These are phyloP conservation scores for Oppia nitens DNA, from an alignment of 1,140 invertebrate genomes.

Conservation along the genomic window DNA sequence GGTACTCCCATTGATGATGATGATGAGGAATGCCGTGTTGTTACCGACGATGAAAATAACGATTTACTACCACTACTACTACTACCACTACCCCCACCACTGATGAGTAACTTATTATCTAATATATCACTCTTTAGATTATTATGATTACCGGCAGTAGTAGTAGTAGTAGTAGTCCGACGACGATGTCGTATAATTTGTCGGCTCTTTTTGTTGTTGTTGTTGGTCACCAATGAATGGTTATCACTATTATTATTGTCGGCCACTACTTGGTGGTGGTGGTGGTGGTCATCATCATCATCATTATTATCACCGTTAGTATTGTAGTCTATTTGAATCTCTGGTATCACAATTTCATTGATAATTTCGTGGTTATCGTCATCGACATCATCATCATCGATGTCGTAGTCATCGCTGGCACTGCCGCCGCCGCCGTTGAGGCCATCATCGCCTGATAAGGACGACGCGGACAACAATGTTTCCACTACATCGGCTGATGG, in stretches of 20 bases:
- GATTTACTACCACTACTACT: background rate
- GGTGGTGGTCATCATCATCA: background rate
- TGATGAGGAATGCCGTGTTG: background rate
- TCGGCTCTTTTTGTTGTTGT: background rate
- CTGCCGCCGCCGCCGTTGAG: background rate
- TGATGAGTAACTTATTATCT: background rate
- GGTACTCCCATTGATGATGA: background rate
- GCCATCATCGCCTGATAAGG: background rate
- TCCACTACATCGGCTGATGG: background rate
- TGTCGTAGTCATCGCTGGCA: background rate
- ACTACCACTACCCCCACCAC: background rate
- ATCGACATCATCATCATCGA: slow-evolving; percentile 6
- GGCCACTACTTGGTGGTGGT: background rate
- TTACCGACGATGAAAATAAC: background rate
- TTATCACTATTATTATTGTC: too few species aligned
- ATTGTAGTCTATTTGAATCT: background rate
- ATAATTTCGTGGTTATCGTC: background rate
- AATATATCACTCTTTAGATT: too few species aligned
- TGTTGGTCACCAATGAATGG: too few species aligned
- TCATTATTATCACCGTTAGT: background rate
- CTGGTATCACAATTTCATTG: background rate
- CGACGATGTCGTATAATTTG: too few species aligned
- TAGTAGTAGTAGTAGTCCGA: background rate
- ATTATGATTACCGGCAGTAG: background rate
- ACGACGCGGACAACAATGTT: background rate